These are phyloP conservation scores for Rotaria macrura DNA, from an alignment of 2,888 invertebrate species.

Conservation along the genomic window DNA sequence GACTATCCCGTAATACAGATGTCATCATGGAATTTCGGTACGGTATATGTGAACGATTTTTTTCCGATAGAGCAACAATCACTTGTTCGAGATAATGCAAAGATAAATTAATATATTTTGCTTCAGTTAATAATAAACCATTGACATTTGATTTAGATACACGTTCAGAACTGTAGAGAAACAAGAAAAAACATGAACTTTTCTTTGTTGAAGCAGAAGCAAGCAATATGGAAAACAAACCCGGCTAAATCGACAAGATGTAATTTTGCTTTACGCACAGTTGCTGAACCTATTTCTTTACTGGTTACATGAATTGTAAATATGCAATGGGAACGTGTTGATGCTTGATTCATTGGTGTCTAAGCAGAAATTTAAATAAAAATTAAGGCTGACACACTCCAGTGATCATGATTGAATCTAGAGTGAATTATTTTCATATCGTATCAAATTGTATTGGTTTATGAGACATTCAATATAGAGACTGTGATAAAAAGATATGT, in stretches of 20 bases:
- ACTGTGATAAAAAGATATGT: too few relatives aligned
- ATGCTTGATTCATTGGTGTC: conserved; percentile 52
- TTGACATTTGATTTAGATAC: conserved; percentile 49
- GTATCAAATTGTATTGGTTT: too few relatives aligned
- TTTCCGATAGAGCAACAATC: conserved; percentile 48
- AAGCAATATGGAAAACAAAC: conserved; percentile 37
- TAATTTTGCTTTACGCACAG: conserved; percentile 47
- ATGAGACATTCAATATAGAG: too few relatives aligned
- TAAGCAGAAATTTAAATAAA: too few relatives aligned
- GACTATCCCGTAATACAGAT: conserved; percentile 49
- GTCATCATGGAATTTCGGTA: conserved; percentile 52
- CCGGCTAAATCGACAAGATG: conserved; percentile 51
- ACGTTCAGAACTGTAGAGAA: conserved; percentile 50
- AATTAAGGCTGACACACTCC: too few relatives aligned
- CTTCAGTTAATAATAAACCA: conserved; percentile 48
- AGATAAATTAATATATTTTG: conserved; percentile 50
- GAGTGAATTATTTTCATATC: too few relatives aligned
- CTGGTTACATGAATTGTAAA: conserved; percentile 49
- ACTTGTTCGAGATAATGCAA: conserved; percentile 50
- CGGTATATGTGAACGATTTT: conserved; percentile 46
- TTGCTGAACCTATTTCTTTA: conserved; percentile 46
- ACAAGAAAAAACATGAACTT: background rate
- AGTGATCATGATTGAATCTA: too few relatives aligned
- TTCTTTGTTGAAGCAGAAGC: too few relatives aligned
- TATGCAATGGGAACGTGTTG: conserved; percentile 51